Conservation (phyloP, 2,113 vertebrate genomes). For the Microtus richardsoni region DNA sequence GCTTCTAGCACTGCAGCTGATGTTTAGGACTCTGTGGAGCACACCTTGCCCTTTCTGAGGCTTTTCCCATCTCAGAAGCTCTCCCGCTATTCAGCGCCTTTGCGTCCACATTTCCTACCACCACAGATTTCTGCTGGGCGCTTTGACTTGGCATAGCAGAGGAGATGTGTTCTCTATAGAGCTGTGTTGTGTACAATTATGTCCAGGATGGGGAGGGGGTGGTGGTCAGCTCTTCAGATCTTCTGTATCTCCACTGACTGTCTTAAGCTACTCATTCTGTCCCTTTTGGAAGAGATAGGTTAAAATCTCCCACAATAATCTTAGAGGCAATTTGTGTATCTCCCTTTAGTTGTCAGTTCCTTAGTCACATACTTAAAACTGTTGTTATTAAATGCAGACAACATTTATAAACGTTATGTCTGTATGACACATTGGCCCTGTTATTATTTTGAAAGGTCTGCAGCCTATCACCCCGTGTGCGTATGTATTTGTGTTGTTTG, state of each 20-base stretch:
- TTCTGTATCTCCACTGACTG: background rate
- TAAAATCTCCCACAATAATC: slow-evolving; percentile 12
- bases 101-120: background rate
- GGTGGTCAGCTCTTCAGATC: background rate
- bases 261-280: background rate
- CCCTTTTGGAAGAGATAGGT: background rate
- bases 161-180: background rate
- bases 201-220: background rate
- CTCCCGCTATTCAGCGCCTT: background rate
- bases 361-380: background rate
- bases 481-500: background rate
- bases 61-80: background rate
- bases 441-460: slow-evolving; percentile 6
- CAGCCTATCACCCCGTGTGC: background rate
- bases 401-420: background rate
- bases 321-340: background rate
- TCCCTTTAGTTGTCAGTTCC: background rate
- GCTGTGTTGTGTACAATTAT: background rate
- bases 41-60: background rate
- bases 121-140: background rate
- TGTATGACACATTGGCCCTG: background rate
- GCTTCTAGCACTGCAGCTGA: background rate
- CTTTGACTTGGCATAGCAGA: background rate
- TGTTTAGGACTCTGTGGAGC: background rate
- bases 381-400: background rate